Evolutionary conservation across 2,888 invertebrate genomes (phyloP), one percentile per base, ranked within the genome.

Genomic region (Apodemia hepburni): DNA sequence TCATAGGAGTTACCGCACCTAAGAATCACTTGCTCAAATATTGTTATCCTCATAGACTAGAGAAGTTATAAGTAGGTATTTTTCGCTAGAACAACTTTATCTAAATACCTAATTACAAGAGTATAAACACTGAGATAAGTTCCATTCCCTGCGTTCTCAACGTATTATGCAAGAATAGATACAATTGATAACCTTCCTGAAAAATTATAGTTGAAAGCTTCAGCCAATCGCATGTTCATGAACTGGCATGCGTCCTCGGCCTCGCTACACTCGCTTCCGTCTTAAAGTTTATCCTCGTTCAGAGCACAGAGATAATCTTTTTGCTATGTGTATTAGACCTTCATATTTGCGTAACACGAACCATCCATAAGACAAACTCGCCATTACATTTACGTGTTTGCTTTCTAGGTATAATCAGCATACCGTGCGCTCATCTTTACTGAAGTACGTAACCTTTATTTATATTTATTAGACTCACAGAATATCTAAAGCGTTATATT

Each of bases 391-490:
- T 73, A 73, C 71, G 69, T 72, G 81, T 89, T 89, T 88, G 86
- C 84, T 87, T 89, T 89, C 89, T 89, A 90, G 89, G 89, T 90
- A 90, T 90, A 89, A 87, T 84, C 89, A 90, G 83, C 89, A 87
- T 87, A 84, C 85, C 83, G 88, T 86, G 83, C 88, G 89, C 81
- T 82, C 87, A 75, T 87, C 89, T 84, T 87, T 88, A 85, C 81
- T 89, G 73, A 90, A 90, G 89, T 90, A 90, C 89, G 89, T 90
- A 90, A 85, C 75, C 75, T 71, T 77, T 81, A 81, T 72, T 70
- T 73, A 75, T 79, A 65, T 78, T 75, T 75, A 76, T 57, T 57
- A 27, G 29, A 57, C 15, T 29, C 27, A n/a, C 6, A 3, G 15
- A 42, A 38, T 12, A 38, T 45, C 6, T n/a, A 17, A 17, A 47